These are phyloP conservation scores for Podarcis raffonei DNA, from an alignment of 2,113 vertebrate species.

Conservation along the genomic window DNA sequence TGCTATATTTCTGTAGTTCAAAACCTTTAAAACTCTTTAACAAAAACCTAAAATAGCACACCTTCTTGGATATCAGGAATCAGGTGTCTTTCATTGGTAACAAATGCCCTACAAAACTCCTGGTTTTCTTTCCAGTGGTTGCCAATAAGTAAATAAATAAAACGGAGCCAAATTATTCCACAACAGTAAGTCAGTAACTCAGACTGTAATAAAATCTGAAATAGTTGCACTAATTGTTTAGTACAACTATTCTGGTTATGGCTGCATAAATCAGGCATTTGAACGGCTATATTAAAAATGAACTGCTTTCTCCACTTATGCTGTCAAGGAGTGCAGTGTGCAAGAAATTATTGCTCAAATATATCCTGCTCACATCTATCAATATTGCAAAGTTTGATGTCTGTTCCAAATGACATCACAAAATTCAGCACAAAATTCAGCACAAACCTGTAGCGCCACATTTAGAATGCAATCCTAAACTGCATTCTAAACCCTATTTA, in stretches of 20 bases:
- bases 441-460: fast-evolving
- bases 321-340: fast-evolving
- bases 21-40: not conserved
- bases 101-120: not conserved
- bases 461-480: not conserved
- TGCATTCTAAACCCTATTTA: not conserved
- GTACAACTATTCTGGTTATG: not conserved
- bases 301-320: fast-evolving
- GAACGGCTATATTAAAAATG: not conserved
- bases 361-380: not conserved
- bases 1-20: not conserved
- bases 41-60: not conserved
- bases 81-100: not conserved
- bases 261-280: not conserved
- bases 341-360: fast-evolving
- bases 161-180: not conserved
- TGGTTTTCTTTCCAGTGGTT: not conserved
- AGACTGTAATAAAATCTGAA: not conserved
- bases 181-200: not conserved
- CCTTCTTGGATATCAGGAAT: no score
- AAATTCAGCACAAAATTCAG: not conserved
- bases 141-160: not conserved
- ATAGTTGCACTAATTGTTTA: not conserved
- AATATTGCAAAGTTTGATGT: not conserved
- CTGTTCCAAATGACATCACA: not conserved